phyloP scores from a whole-genome alignment of 2,888 invertebrate species.

The Cephonodes hylas region DNA sequence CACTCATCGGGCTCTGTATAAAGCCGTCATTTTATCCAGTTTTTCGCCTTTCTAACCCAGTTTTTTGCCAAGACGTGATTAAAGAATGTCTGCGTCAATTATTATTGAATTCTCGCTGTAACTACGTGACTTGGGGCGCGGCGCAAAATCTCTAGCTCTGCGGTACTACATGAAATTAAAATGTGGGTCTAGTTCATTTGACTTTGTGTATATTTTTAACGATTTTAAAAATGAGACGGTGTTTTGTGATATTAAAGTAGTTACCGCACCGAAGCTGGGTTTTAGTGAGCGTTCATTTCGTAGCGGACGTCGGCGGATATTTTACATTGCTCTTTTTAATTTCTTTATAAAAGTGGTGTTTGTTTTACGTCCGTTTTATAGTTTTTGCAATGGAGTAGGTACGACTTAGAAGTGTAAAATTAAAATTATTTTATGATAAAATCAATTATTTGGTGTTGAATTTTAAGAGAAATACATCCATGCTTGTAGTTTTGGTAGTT shows the following conservation, averaged over 20 bases:
- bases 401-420: too few relatives aligned
- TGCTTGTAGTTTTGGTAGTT: too few relatives aligned
- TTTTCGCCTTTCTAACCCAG: too few relatives aligned
- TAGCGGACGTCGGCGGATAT: background rate
- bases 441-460: too few relatives aligned
- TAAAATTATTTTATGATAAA: too few relatives aligned
- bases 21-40: too few relatives aligned
- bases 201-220: slow-evolving; percentile 32
- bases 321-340: background rate
- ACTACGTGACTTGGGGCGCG: slow-evolving; percentile 22
- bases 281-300: slow-evolving; percentile 6
- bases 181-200: slow-evolving; percentile 56
- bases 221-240: slow-evolving; percentile 12
- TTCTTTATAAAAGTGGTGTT: background rate
- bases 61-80: too few relatives aligned
- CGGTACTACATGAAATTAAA: slow-evolving; percentile 56
- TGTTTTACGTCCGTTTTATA: background rate
- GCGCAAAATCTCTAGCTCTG: slow-evolving; percentile 39
- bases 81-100: too few relatives aligned
- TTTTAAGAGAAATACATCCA: too few relatives aligned
- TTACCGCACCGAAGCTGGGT: background rate
- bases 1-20: too few relatives aligned
- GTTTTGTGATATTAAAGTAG: background rate
- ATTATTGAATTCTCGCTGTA: slow-evolving; percentile 10
- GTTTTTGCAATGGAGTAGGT: background rate